phyloP scores from a whole-genome alignment of 2,797 vertebrate genomes.

The Potorous gilbertii region DNA sequence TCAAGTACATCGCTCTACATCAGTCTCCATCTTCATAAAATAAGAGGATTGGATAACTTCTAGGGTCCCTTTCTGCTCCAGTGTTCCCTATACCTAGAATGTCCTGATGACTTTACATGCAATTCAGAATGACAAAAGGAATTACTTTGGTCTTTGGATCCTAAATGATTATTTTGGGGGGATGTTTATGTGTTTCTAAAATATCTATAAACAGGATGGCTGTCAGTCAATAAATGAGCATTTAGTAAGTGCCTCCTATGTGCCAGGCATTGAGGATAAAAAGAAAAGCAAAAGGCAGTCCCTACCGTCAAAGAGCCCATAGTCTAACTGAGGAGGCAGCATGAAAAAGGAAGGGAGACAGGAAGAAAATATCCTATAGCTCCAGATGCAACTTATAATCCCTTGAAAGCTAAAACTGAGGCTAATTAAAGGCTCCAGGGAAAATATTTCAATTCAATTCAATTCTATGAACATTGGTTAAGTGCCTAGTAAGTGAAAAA shows the following conservation, averaged over 20 bases:
- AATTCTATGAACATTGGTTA: too few relatives aligned
- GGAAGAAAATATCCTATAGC: too few relatives aligned
- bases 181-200: not conserved
- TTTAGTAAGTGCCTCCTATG: not conserved
- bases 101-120: not conserved
- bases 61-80: not conserved
- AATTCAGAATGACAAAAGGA: not conserved
- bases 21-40: not conserved
- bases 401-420: too few relatives aligned
- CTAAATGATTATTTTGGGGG: not conserved
- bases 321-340: too few relatives aligned
- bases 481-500: too few relatives aligned
- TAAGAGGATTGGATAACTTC: not conserved
- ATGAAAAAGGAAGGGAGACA: too few relatives aligned
- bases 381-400: too few relatives aligned
- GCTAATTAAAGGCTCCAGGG: too few relatives aligned
- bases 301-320: too few relatives aligned
- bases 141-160: not conserved
- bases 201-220: not conserved
- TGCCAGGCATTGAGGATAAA: too few relatives aligned
- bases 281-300: too few relatives aligned
- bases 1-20: not conserved
- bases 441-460: too few relatives aligned
- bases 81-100: not conserved
- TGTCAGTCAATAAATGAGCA: not conserved